A percentile compares a stretch with the other conserved stretches of the same genome.
These are phyloP conservation scores for Bilobella aurantiaca DNA, from an alignment of 1,140 invertebrate genomes.

Conservation along the genomic window DNA sequence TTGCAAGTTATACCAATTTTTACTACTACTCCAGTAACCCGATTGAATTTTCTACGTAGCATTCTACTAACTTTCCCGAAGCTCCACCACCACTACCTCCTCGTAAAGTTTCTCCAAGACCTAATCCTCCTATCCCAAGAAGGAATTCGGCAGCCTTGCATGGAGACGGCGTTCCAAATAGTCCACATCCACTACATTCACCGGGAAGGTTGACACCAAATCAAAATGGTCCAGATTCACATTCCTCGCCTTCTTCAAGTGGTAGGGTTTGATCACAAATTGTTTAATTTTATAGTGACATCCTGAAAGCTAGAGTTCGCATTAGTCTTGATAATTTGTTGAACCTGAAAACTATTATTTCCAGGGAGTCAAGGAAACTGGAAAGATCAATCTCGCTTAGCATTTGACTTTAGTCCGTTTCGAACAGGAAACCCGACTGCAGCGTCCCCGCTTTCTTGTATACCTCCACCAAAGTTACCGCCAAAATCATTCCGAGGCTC, in stretches of 20 bases:
- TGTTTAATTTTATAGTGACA: too few relatives aligned
- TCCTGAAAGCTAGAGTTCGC: not conserved
- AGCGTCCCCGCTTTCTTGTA: not conserved
- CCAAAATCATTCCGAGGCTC: constrained; percentile 23
- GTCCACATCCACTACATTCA: constrained; percentile 13
- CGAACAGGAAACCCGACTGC: constrained; percentile 1
- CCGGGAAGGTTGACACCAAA: constrained; percentile 25
- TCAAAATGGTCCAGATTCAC: constrained; percentile 10
- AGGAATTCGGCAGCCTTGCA: constrained; percentile 27
- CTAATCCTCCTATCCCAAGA: constrained; percentile 28
- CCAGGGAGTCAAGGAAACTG: not conserved
- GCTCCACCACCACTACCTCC: constrained; percentile 29
- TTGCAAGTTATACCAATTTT: not conserved
- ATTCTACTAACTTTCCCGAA: constrained; percentile 14
- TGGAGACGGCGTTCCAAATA: not conserved
- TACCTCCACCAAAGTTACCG: constrained; percentile 25
- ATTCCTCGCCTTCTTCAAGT: constrained; percentile 5
- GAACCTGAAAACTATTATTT: not conserved
- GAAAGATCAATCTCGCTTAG: not conserved
- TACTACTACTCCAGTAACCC: too few relatives aligned
- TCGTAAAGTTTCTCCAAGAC: constrained; percentile 27
- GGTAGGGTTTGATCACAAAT: not conserved
- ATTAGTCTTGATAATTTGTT: not conserved
- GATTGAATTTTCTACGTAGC: too few relatives aligned
- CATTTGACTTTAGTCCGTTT: constrained; percentile 8